phyloP scores from a whole-genome alignment of 2,797 vertebrate genomes.

The Gymnopithys bicolor region DNA sequence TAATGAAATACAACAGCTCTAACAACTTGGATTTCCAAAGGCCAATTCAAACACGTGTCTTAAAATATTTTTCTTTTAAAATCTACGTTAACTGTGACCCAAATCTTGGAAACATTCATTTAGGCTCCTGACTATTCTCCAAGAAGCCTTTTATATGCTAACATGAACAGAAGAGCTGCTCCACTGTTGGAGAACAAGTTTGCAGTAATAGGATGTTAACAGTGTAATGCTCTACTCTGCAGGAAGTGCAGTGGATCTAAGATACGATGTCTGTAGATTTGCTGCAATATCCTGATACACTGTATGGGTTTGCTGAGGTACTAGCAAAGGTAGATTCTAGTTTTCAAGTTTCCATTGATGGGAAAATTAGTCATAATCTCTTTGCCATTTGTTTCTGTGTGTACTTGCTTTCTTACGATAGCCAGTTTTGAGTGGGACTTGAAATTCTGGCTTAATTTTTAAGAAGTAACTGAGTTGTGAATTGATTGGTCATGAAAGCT shows the following conservation, averaged over 20 bases:
- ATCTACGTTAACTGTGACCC: not conserved
- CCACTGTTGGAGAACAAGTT: not conserved
- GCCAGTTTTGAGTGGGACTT: not conserved
- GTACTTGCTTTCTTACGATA: not conserved
- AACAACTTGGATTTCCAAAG: not conserved
- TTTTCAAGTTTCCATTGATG: not conserved
- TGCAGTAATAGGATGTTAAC: not conserved
- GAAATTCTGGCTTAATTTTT: conserved; percentile 1
- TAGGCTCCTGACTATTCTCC: not conserved
- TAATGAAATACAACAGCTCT: not conserved
- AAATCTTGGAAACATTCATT: not conserved
- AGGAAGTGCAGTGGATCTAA: not conserved
- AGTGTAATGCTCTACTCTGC: not conserved
- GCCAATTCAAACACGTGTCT: not conserved
- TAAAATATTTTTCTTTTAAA: not conserved
- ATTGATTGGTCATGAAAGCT: not conserved
- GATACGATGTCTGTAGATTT: not conserved
- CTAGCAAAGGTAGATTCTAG: not conserved
- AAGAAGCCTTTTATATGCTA: not conserved
- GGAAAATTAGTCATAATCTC: not conserved
- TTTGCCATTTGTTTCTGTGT: not conserved
- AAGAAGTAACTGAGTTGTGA: not conserved
- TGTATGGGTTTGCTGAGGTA: not conserved
- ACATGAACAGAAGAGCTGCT: not conserved
- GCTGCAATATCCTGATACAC: not conserved